Evolutionary conservation across 2,797 vertebrate species (phyloP).

Genomic region (Pagetopsis macropterus): DNA sequence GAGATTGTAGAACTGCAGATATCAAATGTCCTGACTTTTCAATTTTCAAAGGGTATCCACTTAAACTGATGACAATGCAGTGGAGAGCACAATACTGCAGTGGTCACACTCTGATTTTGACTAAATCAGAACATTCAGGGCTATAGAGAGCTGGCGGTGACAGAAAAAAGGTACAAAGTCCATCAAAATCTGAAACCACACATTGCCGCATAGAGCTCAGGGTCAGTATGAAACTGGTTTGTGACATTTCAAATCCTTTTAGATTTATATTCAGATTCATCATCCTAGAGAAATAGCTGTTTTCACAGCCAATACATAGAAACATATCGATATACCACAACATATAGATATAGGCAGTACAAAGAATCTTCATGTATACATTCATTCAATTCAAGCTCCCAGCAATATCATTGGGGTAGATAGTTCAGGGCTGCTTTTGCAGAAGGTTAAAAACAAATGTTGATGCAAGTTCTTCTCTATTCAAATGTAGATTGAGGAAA

Average conservation of each 20-base stretch:
- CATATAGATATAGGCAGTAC: too few species aligned
- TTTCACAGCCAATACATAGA: neutral
- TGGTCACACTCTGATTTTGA: conserved; percentile 50
- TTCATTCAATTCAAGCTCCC: neutral
- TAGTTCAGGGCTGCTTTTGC: neutral
- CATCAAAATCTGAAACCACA: conserved; percentile 53
- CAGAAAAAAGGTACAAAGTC: conserved; percentile 39
- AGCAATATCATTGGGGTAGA: neutral
- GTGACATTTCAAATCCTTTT: conserved; percentile 64
- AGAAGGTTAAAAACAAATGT: neutral
- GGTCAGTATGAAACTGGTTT: conserved; percentile 62
- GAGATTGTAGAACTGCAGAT: conserved; percentile 55
- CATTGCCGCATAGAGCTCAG: conserved; percentile 39
- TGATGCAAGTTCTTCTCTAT: neutral
- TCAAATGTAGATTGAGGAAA: neutral
- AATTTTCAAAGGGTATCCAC: conserved; percentile 64
- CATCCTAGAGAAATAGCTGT: neutral
- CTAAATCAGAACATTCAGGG: conserved; percentile 38
- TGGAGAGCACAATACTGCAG: conserved; percentile 33
- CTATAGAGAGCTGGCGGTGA: conserved; percentile 13
- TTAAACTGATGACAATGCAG: conserved; percentile 66
- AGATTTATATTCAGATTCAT: neutral
- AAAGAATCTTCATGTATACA: neutral
- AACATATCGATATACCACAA: neutral
- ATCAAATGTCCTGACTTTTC: conserved; percentile 64